Percentiles rank a stretch among this genome's conserved stretches.
phyloP scores from a whole-genome alignment of 2,888 invertebrate genomes.

The Lasioglossum malachurum region DNA sequence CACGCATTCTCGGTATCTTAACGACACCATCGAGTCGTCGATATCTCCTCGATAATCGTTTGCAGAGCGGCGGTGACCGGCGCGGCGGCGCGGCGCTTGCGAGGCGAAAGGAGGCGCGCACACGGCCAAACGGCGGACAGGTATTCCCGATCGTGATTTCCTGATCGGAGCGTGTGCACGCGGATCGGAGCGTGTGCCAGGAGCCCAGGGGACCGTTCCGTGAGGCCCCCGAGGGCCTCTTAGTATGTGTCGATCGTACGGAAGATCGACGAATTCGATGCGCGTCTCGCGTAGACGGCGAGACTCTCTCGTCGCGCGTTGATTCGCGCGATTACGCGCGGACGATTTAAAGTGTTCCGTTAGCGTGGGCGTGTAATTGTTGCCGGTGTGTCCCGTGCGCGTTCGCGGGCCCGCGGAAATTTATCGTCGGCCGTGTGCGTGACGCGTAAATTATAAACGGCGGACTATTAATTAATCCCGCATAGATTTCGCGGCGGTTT shows the following conservation, averaged over 20 bases:
- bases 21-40: slow-evolving; percentile 27
- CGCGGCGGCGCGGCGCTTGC: slow-evolving; percentile 40
- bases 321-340: slow-evolving; percentile 20
- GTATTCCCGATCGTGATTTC: slow-evolving; percentile 74
- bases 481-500: slow-evolving; percentile 61
- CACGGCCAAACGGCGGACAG: slow-evolving; percentile 29
- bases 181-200: slow-evolving; percentile 56
- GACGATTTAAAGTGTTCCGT: slow-evolving; percentile 57
- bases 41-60: slow-evolving; percentile 39
- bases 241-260: slow-evolving; percentile 62
- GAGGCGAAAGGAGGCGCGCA: slow-evolving; percentile 25
- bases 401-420: slow-evolving; percentile 41
- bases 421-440: slow-evolving; percentile 51
- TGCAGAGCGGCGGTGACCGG: slow-evolving; percentile 3
- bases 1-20: slow-evolving; percentile 13
- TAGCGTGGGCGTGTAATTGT: slow-evolving; percentile 52
- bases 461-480: slow-evolving; percentile 63
- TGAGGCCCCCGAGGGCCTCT: slow-evolving; percentile 23
- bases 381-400: slow-evolving; percentile 52
- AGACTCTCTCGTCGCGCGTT: slow-evolving; percentile 14
- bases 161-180: slow-evolving; percentile 56
- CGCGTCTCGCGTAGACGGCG: slow-evolving; percentile 61
- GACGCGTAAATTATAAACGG: slow-evolving; percentile 64
- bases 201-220: background rate
- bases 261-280: slow-evolving; percentile 61